These are phyloP conservation scores for Conomelus anceps DNA, from an alignment of 2,888 invertebrate species.

Conservation along the genomic window DNA sequence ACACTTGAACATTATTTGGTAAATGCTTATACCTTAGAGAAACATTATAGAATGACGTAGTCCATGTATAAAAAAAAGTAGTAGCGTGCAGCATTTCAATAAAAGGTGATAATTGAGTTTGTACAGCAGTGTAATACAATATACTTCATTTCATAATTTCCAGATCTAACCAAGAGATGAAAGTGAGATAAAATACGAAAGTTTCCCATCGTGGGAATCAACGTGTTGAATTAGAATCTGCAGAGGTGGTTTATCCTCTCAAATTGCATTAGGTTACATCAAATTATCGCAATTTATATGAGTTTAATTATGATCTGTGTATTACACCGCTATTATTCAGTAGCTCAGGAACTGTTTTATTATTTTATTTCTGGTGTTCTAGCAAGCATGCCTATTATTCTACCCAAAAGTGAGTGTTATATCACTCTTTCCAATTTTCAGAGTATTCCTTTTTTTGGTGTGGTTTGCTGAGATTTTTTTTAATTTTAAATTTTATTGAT, in stretches of 20 bases:
- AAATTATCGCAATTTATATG: background rate
- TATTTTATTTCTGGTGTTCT: background rate
- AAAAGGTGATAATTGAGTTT: background rate
- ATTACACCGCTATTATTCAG: background rate
- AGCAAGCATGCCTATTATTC: no score
- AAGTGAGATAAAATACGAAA: background rate
- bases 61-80: background rate
- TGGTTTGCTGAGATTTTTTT: no score
- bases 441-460: no score
- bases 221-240: background rate
- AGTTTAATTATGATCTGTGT: background rate
- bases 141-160: background rate
- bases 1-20: no score
- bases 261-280: background rate
- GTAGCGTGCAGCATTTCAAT: background rate
- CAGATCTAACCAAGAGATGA: background rate
- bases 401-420: background rate
- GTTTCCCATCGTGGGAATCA: background rate
- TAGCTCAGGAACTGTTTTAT: background rate
- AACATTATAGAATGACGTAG: no score
- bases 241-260: background rate
- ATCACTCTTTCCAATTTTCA: background rate
- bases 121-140: background rate
- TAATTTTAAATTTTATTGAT: no score
- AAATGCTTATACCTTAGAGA: no score